These are phyloP conservation scores for Gallinago jamesoni DNA, from an alignment of 2,113 vertebrate species.

Conservation along the genomic window DNA sequence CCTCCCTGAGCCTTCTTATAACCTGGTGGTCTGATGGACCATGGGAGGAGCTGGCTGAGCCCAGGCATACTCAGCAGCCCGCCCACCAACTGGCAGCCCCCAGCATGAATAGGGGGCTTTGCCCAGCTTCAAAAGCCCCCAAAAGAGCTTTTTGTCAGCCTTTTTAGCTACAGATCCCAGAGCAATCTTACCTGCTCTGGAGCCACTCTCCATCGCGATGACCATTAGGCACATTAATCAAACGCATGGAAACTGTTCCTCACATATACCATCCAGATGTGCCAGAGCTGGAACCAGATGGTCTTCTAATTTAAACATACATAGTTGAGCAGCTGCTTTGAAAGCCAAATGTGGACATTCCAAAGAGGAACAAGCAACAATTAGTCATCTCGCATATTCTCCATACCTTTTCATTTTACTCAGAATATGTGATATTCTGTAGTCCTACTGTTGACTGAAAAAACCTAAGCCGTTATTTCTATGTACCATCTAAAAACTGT, in stretches of 20 bases:
- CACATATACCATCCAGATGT: neutral
- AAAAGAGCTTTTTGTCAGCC: no score
- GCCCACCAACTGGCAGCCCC: no score
- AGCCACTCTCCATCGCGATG: no score
- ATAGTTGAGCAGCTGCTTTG: neutral
- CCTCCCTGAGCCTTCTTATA: no score
- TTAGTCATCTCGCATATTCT: neutral
- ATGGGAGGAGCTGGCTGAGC: no score
- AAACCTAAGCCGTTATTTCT: neutral
- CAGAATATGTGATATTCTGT: neutral
- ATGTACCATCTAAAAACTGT: neutral
- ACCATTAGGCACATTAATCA: no score
- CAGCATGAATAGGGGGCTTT: no score
- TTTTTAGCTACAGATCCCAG: no score
- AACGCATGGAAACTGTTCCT: neutral
- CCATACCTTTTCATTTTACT: neutral
- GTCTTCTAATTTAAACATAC: neutral
- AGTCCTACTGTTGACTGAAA: neutral
- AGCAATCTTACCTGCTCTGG: no score
- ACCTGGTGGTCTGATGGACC: no score
- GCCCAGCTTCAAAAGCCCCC: no score
- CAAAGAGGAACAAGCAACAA: neutral
- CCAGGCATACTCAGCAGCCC: no score
- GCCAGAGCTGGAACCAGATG: neutral
- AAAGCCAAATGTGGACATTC: neutral